These are phyloP conservation scores for Sesamia nonagrioides DNA, from an alignment of 1,140 invertebrate genomes.

Conservation along the genomic window DNA sequence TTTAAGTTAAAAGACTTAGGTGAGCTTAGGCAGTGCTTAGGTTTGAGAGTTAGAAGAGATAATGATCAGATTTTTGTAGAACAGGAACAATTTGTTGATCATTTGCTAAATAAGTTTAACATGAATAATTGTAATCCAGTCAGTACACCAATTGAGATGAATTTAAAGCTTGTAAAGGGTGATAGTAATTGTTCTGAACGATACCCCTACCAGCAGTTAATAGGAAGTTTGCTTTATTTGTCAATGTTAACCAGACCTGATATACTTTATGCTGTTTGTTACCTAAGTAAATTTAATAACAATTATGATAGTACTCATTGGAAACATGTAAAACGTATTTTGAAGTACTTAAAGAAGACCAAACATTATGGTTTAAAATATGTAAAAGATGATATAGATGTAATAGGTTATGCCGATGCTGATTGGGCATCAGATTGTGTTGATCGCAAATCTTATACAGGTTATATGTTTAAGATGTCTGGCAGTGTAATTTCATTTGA, in stretches of 20 bases:
- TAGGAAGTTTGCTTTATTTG: constrained; percentile 26
- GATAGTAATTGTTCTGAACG: constrained; percentile 2
- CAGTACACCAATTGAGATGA: constrained; percentile 20
- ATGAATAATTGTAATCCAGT: constrained; percentile 22
- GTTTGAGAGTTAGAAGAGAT: constrained; percentile 50
- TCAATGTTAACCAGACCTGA: constrained; percentile 9
- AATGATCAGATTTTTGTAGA: constrained; percentile 48
- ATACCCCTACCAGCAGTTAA: constrained; percentile 14
- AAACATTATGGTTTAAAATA: constrained; percentile 50
- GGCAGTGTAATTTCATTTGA: constrained; percentile 31
- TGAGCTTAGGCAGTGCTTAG: constrained; percentile 51
- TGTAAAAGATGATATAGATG: constrained; percentile 52
- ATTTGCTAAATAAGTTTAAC: constrained; percentile 26
- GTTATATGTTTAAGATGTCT: constrained; percentile 43
- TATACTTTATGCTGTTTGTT: constrained; percentile 43
- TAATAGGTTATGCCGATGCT: constrained; percentile 49
- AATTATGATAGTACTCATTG: constrained; percentile 31
- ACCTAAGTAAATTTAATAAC: constrained; percentile 31
- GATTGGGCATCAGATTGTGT: constrained; percentile 49
- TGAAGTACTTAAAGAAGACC: constrained; percentile 23
- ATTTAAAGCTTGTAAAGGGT: constrained; percentile 26
- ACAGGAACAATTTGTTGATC: constrained; percentile 52
- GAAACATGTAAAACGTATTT: constrained; percentile 33
- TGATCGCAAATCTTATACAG: constrained; percentile 48
- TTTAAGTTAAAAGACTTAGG: constrained; percentile 51